A percentile compares a stretch with the other conserved stretches of the same genome.
Conservation (phyloP, 2,113 vertebrate species). For the Zapus hudsonius region DNA sequence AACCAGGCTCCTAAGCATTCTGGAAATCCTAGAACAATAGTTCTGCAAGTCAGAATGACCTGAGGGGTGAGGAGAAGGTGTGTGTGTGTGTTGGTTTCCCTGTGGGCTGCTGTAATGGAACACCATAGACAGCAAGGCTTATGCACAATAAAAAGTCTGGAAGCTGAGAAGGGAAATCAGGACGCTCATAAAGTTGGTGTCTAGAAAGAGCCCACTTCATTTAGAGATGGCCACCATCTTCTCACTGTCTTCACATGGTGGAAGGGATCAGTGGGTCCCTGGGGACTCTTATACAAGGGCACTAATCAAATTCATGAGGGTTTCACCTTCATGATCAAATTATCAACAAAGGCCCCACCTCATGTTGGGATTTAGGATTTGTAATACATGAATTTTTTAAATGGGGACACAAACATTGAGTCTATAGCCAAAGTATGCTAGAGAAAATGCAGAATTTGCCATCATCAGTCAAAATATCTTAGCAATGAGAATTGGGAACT, state of each 20-base stretch:
- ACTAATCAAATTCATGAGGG: neutral
- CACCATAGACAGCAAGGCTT: neutral
- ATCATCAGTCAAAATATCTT: neutral
- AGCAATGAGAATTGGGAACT: neutral
- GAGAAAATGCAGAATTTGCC: neutral
- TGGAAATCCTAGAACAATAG: neutral
- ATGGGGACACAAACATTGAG: neutral
- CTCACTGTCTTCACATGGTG: neutral
- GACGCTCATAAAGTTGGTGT: neutral
- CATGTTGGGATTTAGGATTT: too few species aligned
- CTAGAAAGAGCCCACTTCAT: neutral
- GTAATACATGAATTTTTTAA: neutral
- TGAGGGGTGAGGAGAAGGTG: too few species aligned
- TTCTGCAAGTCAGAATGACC: conserved; percentile 24
- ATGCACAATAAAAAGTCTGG: neutral
- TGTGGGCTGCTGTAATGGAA: neutral
- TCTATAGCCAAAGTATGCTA: neutral
- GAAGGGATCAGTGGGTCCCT: neutral
- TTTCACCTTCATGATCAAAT: neutral
- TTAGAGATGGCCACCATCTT: neutral
- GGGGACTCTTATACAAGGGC: neutral
- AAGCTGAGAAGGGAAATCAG: neutral
- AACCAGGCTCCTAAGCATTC: conserved; percentile 6
- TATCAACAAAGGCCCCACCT: neutral
- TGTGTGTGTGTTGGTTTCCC: neutral